Evolutionary conservation across 2,888 invertebrate genomes (phyloP), one percentile per base, ranked within the genome.

Genomic region (Pterobdella sp.): DNA sequence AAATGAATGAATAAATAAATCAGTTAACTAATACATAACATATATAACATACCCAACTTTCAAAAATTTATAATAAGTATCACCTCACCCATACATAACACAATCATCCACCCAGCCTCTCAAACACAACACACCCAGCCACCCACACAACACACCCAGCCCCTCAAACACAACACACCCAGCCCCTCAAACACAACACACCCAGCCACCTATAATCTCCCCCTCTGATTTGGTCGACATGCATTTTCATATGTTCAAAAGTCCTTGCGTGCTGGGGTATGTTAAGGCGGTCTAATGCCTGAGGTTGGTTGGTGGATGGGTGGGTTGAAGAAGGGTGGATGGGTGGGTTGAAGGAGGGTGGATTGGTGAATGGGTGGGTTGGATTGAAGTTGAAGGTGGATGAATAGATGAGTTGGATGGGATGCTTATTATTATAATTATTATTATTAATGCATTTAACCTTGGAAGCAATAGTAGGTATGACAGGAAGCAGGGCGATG

Each of bases 401-500:
- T n/a, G n/a, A n/a, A n/a, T n/a, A n/a, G n/a, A n/a, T n/a, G n/a
- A n/a, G n/a, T n/a, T n/a, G n/a, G n/a, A n/a, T n/a, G n/a, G n/a
- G n/a, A n/a, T n/a, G n/a, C n/a, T n/a, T n/a, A n/a, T n/a, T n/a
- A n/a, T n/a, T n/a, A n/a, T n/a, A n/a, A n/a, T n/a, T n/a, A n/a
- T n/a, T n/a, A n/a, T n/a, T 22, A 14, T 42, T 14, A 42, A 14
- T 14, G 49, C 22, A 7, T 4, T n/a, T 56, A 4, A 56, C 83
- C 76, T 86, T 87, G 29, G 84, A 82, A 1, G 89, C 84, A 78
- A 93, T 83, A 71, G 86, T 87, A 2, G 97, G 97, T 73, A 92
- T 87, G 32, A 97, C 87, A 0, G 97, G 97, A 79, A 90, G 90
- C 35, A 97, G 84, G 56, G 93, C 75, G 49, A 95, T 89, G 26